These are phyloP conservation scores for Schizothorax lantsangensis DNA, from an alignment of 2,797 vertebrate species.

Conservation along the genomic window DNA sequence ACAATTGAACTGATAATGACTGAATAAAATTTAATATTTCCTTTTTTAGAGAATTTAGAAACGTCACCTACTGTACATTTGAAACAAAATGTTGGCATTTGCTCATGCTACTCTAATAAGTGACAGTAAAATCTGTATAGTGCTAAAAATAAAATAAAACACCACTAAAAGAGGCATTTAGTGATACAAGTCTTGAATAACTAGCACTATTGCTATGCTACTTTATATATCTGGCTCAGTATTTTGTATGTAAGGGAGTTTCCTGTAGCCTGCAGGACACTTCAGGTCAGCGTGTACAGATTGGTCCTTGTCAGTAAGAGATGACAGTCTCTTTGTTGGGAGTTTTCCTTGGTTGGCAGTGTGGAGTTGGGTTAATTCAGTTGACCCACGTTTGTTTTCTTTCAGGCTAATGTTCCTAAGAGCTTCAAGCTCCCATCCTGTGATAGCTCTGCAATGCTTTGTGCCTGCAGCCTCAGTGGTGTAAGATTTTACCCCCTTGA, in stretches of 20 bases:
- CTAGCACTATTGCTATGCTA: neutral
- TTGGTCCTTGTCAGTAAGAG: constrained; percentile 46
- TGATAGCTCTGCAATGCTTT: constrained; percentile 64
- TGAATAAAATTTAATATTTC: neutral
- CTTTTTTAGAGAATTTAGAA: neutral
- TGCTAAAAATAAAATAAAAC: neutral
- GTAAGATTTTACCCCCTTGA: constrained; percentile 65
- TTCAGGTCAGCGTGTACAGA: constrained; percentile 43
- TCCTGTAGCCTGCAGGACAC: constrained; percentile 45
- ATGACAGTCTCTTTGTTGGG: constrained; percentile 47
- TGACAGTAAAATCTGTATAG: too few species aligned
- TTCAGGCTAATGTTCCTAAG: constrained; percentile 58
- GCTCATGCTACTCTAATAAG: neutral
- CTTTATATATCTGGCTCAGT: neutral
- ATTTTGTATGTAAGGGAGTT: constrained; percentile 39
- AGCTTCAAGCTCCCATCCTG: constrained; percentile 64
- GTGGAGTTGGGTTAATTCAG: constrained; percentile 60
- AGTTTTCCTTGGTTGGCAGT: constrained; percentile 51
- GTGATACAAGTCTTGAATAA: neutral
- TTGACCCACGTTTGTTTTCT: constrained; percentile 58
- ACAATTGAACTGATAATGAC: neutral
- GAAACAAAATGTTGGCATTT: neutral
- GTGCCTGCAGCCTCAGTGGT: constrained; percentile 66
- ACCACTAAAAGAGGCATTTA: neutral
- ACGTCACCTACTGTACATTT: neutral